Conservation (phyloP, 2,113 vertebrate genomes). For the Nibea coibor region DNA sequence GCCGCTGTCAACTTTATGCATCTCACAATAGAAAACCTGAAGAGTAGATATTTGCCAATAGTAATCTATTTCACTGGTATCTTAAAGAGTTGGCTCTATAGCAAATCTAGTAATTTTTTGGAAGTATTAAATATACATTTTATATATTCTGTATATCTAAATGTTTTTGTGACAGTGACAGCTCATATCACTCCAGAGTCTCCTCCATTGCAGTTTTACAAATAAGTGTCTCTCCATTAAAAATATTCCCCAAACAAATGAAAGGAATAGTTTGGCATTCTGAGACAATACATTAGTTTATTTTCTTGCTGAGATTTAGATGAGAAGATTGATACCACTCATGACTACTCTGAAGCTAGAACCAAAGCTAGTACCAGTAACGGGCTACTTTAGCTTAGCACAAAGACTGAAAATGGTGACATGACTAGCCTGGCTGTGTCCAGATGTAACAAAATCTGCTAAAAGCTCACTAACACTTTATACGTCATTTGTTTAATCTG, state of each 20-base stretch:
- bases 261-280: conserved; percentile 5
- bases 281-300: neutral
- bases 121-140: conserved; percentile 73
- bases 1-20: conserved; percentile 47
- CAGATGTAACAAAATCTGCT: neutral
- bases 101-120: conserved; percentile 57
- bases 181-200: conserved; percentile 57
- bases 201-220: conserved; percentile 49
- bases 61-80: conserved; percentile 57
- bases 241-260: conserved; percentile 1
- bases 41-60: conserved; percentile 62
- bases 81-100: conserved; percentile 47
- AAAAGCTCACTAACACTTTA: neutral
- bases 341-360: too few relatives aligned
- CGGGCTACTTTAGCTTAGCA: conserved; percentile 13
- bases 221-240: conserved; percentile 39
- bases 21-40: conserved; percentile 44
- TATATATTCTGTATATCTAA: conserved; percentile 77
- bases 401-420: neutral
- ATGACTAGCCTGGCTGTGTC: too few relatives aligned
- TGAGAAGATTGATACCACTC: conserved; percentile 3
- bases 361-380: conserved; percentile 1
- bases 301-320: conserved; percentile 13
- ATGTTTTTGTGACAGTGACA: conserved; percentile 71
- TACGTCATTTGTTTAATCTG: neutral